These are phyloP conservation scores for Paracyclopina nana DNA, from an alignment of 1,140 invertebrate species.

Conservation along the genomic window DNA sequence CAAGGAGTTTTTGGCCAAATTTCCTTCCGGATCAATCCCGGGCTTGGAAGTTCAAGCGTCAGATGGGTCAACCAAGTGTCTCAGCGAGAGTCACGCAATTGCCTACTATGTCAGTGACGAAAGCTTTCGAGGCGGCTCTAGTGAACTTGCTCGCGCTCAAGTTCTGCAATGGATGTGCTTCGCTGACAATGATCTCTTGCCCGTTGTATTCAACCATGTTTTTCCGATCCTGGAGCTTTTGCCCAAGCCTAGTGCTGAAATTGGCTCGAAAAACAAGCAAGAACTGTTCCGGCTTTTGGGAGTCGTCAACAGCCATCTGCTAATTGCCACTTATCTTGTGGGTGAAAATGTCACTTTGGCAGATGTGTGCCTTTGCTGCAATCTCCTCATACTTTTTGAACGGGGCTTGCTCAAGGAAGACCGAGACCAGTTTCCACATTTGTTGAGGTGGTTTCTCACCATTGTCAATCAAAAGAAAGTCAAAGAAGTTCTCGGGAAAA, in stretches of 20 bases:
- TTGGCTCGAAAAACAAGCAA: neutral
- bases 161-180: slow-evolving; percentile 6
- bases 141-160: neutral
- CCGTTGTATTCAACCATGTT: neutral
- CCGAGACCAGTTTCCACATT: no score
- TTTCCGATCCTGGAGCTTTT: neutral
- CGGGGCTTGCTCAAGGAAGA: no score
- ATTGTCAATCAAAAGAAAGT: no score
- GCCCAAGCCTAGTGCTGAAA: neutral
- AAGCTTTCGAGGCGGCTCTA: neutral
- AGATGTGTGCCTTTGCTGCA: neutral
- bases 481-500: no score
- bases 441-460: no score
- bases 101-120: neutral
- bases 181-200: neutral
- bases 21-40: neutral
- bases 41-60: neutral
- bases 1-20: neutral
- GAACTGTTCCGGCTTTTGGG: neutral
- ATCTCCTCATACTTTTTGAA: neutral
- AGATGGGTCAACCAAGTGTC: neutral
- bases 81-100: neutral
- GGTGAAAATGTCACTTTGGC: neutral
- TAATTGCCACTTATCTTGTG: neutral
- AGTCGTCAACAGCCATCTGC: neutral